These are phyloP conservation scores for Xerus rutilus DNA, from an alignment of 2,797 vertebrate genomes.

Conservation along the genomic window DNA sequence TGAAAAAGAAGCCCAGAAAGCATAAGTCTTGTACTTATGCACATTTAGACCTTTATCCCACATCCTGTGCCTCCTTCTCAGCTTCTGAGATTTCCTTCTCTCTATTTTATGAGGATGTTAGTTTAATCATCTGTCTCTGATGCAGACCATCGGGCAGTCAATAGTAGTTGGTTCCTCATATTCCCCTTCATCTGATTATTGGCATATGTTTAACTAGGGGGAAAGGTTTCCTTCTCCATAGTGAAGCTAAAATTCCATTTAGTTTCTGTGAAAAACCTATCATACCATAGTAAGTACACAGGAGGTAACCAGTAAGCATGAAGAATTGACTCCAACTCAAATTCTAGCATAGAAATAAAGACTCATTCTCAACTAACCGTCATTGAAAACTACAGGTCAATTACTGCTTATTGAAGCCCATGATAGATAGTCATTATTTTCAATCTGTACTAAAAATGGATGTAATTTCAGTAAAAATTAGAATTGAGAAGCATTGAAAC, in stretches of 20 bases:
- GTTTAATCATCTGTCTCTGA: not conserved
- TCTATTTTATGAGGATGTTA: not conserved
- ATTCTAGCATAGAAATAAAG: not conserved
- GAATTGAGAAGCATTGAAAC: not conserved
- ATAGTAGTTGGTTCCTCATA: not conserved
- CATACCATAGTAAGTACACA: not conserved
- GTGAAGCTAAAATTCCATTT: conserved; percentile 20
- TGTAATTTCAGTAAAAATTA: conserved; percentile 28
- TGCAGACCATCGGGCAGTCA: not conserved
- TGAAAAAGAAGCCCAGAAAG: not conserved
- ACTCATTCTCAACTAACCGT: not conserved
- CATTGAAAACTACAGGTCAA: conserved; percentile 31
- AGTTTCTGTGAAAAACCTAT: not conserved
- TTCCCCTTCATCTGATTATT: not conserved
- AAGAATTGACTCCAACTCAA: conserved; percentile 48
- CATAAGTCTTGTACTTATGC: not conserved
- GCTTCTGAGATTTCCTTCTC: not conserved
- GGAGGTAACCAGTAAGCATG: not conserved
- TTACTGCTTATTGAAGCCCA: not conserved
- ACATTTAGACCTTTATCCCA: conserved; percentile 12
- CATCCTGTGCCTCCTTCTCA: not conserved
- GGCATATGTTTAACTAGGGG: not conserved
- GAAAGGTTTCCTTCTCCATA: not conserved
- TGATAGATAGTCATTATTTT: conserved; percentile 22
- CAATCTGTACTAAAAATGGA: not conserved